Conservation (phyloP, 2,113 vertebrate species). For the Ifrita kowaldi region DNA sequence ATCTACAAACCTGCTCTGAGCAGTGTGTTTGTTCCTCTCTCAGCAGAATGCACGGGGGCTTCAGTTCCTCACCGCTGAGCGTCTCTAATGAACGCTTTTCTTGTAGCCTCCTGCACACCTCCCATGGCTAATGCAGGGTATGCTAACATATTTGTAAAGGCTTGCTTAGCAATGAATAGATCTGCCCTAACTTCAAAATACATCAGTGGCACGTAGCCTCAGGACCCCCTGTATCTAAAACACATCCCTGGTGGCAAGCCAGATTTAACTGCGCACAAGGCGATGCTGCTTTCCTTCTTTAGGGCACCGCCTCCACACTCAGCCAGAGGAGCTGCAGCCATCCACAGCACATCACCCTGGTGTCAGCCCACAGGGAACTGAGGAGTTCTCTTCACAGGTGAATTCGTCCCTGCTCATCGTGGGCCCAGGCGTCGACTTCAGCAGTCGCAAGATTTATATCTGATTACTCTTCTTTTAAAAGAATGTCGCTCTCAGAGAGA, state of each 20-base stretch:
- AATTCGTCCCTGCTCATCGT: fast-evolving
- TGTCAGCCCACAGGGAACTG: background rate
- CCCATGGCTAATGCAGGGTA: background rate
- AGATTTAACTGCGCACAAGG: background rate
- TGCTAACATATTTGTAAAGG: background rate
- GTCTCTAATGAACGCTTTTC: background rate
- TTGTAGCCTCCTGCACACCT: background rate
- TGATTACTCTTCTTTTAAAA: background rate
- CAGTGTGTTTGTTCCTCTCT: background rate
- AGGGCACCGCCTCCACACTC: background rate
- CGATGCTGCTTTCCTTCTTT: background rate
- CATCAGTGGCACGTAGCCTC: background rate
- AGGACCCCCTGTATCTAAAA: background rate
- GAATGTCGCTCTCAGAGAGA: background rate
- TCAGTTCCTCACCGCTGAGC: background rate
- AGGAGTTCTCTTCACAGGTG: background rate
- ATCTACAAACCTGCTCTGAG: background rate
- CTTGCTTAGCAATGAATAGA: background rate
- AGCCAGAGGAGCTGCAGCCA: background rate
- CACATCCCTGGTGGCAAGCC: background rate
- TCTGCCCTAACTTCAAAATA: slow-evolving; percentile 12
- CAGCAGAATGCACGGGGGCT: background rate
- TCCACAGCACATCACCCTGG: background rate
- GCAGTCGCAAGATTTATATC: background rate
- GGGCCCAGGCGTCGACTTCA: background rate